These are phyloP conservation scores for Aurelia sp. DNA, from an alignment of 30 jellyfish, hydroid and myxozoan genomes.

Conservation along the genomic window DNA sequence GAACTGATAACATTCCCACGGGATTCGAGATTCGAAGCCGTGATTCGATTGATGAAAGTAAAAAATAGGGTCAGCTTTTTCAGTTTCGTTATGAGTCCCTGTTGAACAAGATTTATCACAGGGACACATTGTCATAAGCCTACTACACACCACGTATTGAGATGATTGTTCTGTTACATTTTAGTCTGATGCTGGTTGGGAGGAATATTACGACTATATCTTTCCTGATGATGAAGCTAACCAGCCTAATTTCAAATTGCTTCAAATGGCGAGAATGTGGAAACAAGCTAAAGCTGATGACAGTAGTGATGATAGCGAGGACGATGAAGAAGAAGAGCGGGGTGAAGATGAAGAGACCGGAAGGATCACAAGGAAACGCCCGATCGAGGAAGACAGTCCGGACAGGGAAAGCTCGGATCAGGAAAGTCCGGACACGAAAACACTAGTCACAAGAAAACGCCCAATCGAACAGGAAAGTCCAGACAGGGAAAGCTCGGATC, in stretches of 20 bases:
- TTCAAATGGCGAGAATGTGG: constrained; percentile 99
- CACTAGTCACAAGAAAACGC: background rate
- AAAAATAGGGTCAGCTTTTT: too few relatives aligned
- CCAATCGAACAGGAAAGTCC: background rate
- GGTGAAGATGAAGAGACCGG: too few relatives aligned
- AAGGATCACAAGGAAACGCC: too few relatives aligned
- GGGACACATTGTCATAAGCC: too few relatives aligned
- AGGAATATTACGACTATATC: constrained; percentile 96
- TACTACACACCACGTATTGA: too few relatives aligned
- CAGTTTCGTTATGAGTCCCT: too few relatives aligned
- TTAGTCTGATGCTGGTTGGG: constrained; percentile 99
- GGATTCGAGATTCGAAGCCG: too few relatives aligned
- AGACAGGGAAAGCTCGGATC: constrained; percentile 9
- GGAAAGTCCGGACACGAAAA: background rate
- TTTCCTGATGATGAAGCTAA: constrained; percentile 96
- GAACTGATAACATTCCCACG: too few relatives aligned
- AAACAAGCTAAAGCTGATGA: constrained; percentile 69
- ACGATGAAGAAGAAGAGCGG: background rate
- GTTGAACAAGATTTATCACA: too few relatives aligned
- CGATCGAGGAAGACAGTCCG: constrained; percentile 9
- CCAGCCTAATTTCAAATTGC: constrained; percentile 94
- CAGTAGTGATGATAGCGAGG: constrained; percentile 41
- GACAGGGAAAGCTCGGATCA: background rate
- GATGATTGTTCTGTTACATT: background rate
- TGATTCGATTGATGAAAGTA: too few relatives aligned